phyloP scores from a whole-genome alignment of 2,113 vertebrate genomes.

The Tinamus guttatus region DNA sequence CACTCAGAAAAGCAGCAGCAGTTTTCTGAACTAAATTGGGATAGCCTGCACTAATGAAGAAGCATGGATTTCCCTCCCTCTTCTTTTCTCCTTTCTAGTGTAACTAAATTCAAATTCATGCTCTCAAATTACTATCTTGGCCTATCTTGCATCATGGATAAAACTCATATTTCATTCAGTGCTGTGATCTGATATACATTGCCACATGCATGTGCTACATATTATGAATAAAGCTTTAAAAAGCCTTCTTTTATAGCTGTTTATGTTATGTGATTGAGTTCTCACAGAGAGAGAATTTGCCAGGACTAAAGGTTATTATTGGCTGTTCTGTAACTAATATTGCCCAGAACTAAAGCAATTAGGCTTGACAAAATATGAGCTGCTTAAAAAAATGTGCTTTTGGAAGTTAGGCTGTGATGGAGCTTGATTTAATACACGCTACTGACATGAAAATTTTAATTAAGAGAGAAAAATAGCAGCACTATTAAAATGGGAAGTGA shows the following conservation, averaged over 20 bases:
- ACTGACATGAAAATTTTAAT: slow-evolving; percentile 61
- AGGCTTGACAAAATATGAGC: slow-evolving; percentile 71
- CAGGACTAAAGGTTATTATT: slow-evolving; percentile 82
- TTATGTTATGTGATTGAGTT: slow-evolving; percentile 81
- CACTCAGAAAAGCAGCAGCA: not conserved
- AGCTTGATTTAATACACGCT: slow-evolving; percentile 62
- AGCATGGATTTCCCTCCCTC: not conserved
- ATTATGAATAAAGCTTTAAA: slow-evolving; percentile 83
- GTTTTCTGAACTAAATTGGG: not conserved
- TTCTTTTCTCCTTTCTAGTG: not conserved
- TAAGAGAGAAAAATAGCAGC: slow-evolving; percentile 34
- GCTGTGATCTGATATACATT: slow-evolving; percentile 59
- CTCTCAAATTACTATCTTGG: slow-evolving; percentile 5
- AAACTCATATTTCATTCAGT: slow-evolving; percentile 67
- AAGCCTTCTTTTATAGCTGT: slow-evolving; percentile 82
- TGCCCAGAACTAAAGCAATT: slow-evolving; percentile 78
- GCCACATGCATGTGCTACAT: slow-evolving; percentile 79
- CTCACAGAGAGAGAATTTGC: slow-evolving; percentile 77
- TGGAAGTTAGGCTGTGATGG: not conserved
- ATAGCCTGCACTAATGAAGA: not conserved
- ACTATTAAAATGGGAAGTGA: not conserved
- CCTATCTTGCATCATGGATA: slow-evolving; percentile 63
- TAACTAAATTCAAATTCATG: slow-evolving; percentile 26
- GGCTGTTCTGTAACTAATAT: slow-evolving; percentile 80
- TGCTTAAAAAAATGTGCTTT: slow-evolving; percentile 53